phyloP scores from a whole-genome alignment of 2,113 vertebrate genomes.

The Chiloscyllium plagiosum region DNA sequence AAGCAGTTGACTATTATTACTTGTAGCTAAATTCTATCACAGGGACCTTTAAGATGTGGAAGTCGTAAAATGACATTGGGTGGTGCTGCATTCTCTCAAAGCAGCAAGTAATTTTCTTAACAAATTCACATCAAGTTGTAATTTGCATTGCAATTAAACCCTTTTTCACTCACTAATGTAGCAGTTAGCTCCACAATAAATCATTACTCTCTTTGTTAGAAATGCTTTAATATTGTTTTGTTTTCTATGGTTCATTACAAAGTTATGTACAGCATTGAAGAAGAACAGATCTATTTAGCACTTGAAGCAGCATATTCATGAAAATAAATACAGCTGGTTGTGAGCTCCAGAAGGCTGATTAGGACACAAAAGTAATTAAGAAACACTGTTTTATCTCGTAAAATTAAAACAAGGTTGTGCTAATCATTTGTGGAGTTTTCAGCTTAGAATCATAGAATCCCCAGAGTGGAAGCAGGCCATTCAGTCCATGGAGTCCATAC shows the following conservation, averaged over 20 bases:
- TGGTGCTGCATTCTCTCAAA: not conserved
- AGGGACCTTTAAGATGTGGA: not conserved
- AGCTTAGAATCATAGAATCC: not conserved
- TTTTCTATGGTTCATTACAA: constrained; percentile 2
- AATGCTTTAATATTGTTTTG: constrained; percentile 27
- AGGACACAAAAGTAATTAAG: constrained; percentile 29
- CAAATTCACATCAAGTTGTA: constrained; percentile 18
- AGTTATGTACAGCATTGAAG: constrained; percentile 18
- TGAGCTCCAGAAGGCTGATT: constrained; percentile 30
- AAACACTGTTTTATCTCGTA: constrained; percentile 16
- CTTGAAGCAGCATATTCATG: constrained; percentile 30
- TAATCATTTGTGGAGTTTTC: constrained; percentile 11
- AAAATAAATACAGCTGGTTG: constrained; percentile 21
- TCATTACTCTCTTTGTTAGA: constrained; percentile 1
- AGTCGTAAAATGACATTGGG: not conserved
- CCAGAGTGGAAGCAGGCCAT: too few relatives aligned
- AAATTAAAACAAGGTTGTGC: constrained; percentile 25
- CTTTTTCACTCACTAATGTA: not conserved
- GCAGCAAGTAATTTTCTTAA: constrained; percentile 13
- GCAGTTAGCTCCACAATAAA: constrained; percentile 23
- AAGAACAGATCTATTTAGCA: not conserved
- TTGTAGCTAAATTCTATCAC: not conserved
- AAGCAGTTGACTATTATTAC: not conserved
- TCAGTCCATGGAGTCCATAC: too few relatives aligned
- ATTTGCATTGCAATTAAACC: constrained; percentile 25